These are phyloP conservation scores for Aphyosemion australe DNA, from an alignment of 2,113 vertebrate species.

Conservation along the genomic window DNA sequence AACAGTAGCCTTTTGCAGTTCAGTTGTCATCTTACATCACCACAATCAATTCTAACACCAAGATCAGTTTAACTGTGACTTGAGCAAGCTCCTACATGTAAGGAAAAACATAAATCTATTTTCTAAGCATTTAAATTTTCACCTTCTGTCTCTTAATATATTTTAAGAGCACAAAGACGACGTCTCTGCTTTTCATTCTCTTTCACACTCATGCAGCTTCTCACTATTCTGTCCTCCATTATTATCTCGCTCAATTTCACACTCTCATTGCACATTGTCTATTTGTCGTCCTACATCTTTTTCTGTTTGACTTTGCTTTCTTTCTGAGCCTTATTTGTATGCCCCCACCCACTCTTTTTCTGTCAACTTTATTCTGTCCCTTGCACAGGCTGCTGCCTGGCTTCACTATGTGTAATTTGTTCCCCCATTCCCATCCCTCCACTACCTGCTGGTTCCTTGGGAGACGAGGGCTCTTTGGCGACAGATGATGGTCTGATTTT, in stretches of 20 bases:
- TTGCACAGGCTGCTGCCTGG: constrained; percentile 12
- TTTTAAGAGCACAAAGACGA: constrained; percentile 15
- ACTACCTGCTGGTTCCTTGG: constrained; percentile 74
- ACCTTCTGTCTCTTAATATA: constrained; percentile 17
- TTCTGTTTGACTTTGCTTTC: constrained; percentile 24
- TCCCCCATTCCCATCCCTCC: constrained; percentile 12
- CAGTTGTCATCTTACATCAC: too few species aligned
- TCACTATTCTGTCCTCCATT: constrained; percentile 19
- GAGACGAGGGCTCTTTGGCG: constrained; percentile 74
- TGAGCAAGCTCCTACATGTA: too few species aligned
- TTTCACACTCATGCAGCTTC: constrained; percentile 36
- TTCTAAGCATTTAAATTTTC: neutral
- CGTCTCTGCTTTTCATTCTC: constrained; percentile 28
- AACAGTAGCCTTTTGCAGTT: too few species aligned
- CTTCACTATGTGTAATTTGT: neutral
- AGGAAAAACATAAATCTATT: too few species aligned
- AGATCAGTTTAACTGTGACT: too few species aligned
- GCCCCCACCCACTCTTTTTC: neutral
- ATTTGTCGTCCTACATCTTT: constrained; percentile 25
- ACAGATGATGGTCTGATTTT: constrained; percentile 72
- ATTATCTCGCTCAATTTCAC: constrained; percentile 58
- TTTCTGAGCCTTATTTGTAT: constrained; percentile 16
- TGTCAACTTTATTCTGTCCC: constrained; percentile 28
- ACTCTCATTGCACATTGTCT: constrained; percentile 37
- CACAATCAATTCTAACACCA: too few species aligned